These are phyloP conservation scores for Neosalanx taihuensis DNA, from an alignment of 2,797 vertebrate genomes.

Conservation along the genomic window DNA sequence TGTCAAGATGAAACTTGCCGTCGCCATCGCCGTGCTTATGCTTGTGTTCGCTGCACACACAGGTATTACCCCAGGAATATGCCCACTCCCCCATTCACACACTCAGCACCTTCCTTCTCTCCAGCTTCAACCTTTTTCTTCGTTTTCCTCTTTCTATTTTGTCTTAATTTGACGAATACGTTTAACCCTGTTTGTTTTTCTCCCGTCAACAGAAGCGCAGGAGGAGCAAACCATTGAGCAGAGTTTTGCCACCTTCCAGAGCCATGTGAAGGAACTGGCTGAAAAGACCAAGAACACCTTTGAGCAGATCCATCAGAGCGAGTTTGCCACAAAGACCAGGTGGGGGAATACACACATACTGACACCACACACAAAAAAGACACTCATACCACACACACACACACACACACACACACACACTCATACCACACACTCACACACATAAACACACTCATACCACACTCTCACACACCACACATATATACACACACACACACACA, in stretches of 20 bases:
- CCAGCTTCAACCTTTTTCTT: no score
- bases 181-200: no score
- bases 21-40: constrained; percentile 72
- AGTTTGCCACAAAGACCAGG: constrained; percentile 45
- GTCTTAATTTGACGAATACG: no score
- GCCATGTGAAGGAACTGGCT: constrained; percentile 30
- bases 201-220: constrained; percentile 66
- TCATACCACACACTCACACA: background rate
- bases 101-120: no score
- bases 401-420: background rate
- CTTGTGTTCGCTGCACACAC: constrained; percentile 69
- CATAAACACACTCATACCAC: background rate
- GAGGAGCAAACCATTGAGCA: constrained; percentile 8
- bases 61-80: constrained; percentile 55
- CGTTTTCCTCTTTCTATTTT: no score
- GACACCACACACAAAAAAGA: background rate
- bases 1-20: constrained; percentile 69
- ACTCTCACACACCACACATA: no score
- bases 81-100: background rate
- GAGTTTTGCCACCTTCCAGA: constrained; percentile 26
- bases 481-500: no score
- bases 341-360: constrained; percentile 34
- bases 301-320: constrained; percentile 18
- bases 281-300: constrained; percentile 36
- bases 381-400: background rate